Evolutionary conservation across 2,888 invertebrate species (phyloP).

Genomic region (Noctua pronuba): DNA sequence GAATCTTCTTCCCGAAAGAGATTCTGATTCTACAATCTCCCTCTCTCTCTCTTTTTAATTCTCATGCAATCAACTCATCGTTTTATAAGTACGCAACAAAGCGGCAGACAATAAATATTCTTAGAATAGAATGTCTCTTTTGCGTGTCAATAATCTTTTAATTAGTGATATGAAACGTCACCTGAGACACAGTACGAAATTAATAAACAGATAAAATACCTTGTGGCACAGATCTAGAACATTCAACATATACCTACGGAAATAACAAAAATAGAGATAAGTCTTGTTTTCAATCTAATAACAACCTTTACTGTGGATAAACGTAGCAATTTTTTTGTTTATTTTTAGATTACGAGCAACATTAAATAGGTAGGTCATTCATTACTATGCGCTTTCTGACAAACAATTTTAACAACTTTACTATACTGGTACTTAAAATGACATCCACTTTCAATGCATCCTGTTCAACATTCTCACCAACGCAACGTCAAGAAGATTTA

Average conservation of each 20-base stretch:
- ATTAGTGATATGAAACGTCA: slow-evolving; percentile 7
- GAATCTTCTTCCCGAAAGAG: slow-evolving; percentile 1
- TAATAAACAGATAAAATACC: slow-evolving; percentile 18
- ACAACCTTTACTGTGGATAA: slow-evolving; percentile 2
- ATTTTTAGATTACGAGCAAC: slow-evolving; percentile 25
- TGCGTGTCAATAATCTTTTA: slow-evolving; percentile 10
- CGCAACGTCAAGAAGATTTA: slow-evolving; percentile 20
- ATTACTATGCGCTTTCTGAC: background rate
- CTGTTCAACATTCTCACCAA: slow-evolving; percentile 6
- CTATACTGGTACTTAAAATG: background rate
- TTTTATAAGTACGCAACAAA: slow-evolving; percentile 7
- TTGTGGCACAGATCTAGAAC: slow-evolving; percentile 23
- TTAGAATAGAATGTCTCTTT: background rate
- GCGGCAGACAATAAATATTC: background rate
- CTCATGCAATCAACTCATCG: background rate
- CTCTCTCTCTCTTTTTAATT: background rate
- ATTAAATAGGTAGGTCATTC: background rate
- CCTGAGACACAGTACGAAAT: background rate
- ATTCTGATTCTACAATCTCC: background rate
- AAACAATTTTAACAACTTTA: slow-evolving; percentile 1
- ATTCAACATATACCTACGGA: slow-evolving; percentile 16
- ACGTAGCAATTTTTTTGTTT: slow-evolving; percentile 4
- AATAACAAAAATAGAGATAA: slow-evolving; percentile 23
- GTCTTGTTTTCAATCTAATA: slow-evolving; percentile 2
- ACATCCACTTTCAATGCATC: background rate